Conservation (phyloP, 2,888 invertebrate species). For the Nomada hirtipes region DNA sequence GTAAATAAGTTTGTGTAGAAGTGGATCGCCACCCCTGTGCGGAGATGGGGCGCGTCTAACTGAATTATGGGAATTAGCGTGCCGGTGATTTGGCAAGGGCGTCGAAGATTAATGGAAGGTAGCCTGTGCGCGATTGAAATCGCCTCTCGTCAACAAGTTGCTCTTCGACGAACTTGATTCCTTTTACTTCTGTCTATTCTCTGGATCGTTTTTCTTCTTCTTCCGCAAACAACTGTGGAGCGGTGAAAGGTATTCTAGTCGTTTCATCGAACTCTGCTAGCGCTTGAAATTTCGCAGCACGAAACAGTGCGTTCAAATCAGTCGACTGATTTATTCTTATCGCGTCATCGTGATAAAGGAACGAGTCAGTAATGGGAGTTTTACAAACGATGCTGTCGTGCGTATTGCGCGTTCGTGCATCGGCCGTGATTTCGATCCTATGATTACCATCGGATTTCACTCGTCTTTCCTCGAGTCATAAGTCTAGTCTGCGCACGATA, state of each 20-base stretch:
- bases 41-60: slow-evolving; percentile 73
- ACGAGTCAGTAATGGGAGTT: slow-evolving; percentile 1
- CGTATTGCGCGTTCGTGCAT: slow-evolving; percentile 65
- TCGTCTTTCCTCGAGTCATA: slow-evolving; percentile 35
- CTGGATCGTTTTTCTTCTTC: too few relatives aligned
- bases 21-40: slow-evolving; percentile 44
- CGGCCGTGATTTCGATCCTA: slow-evolving; percentile 50
- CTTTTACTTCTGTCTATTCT: background rate
- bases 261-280: too few relatives aligned
- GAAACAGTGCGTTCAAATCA: background rate
- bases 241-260: too few relatives aligned
- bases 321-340: slow-evolving; percentile 41
- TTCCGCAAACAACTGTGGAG: background rate
- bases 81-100: slow-evolving; percentile 79
- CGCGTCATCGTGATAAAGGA: slow-evolving; percentile 49
- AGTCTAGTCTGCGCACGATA: slow-evolving; percentile 52
- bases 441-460: slow-evolving; percentile 69
- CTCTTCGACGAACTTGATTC: background rate
- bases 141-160: slow-evolving; percentile 60
- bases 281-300: background rate
- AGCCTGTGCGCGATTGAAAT: slow-evolving; percentile 76
- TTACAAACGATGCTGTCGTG: slow-evolving; percentile 53
- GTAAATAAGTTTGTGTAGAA: slow-evolving; percentile 74
- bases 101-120: slow-evolving; percentile 81
- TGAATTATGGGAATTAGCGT: slow-evolving; percentile 82